Evolutionary conservation across 2,888 invertebrate species (phyloP), one percentile per base, ranked within the genome.

Genomic region (Drosophila niveifrons): DNA sequence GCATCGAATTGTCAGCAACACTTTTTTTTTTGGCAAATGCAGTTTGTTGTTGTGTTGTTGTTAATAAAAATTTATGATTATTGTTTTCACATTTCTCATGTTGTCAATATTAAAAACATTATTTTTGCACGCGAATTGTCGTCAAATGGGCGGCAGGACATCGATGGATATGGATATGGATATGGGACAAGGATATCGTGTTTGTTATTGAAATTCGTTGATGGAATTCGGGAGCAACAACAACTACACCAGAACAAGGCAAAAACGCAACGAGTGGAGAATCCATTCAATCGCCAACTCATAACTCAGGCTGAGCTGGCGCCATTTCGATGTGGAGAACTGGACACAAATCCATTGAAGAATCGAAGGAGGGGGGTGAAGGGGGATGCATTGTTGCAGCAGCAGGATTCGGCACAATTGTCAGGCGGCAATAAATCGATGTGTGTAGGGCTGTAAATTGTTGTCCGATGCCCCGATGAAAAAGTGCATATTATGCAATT

Each of bases 51-150:
- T 56, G 46, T 67, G 62, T 58, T 71, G 70, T 65, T 90, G 90
- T 88, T 89, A 87, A 91, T 90, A 91, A 91, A 90, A 90, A 91
- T 91, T 91, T 91, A 91, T 90, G 90, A 91, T 91, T 91, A 91
- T 91, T 91, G 90, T 91, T 91, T 90, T 82, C 91, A 89, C 91
- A 91, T 91, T 90, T 91, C 82, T 91, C 90, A 91, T 82, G 90
- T 80, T 89, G 91, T 86, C 90, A 91, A 91, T 91, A 91, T 91
- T 90, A 84, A 90, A 91, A 91, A 89, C 90, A 91, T 91, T 90
- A 91, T 89, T 90, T 91, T 90, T 90, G 82, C 91, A 87, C 80
- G 72, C 86, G 90, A 87, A 80, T 80, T 83, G 83, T 77, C 80
- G 79, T 74, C 87, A 89, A 75, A 75, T 78, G 71, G 71, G 34